These are phyloP conservation scores for Rhadinocentrus ornatus DNA, from an alignment of 2,797 vertebrate species.

Conservation along the genomic window DNA sequence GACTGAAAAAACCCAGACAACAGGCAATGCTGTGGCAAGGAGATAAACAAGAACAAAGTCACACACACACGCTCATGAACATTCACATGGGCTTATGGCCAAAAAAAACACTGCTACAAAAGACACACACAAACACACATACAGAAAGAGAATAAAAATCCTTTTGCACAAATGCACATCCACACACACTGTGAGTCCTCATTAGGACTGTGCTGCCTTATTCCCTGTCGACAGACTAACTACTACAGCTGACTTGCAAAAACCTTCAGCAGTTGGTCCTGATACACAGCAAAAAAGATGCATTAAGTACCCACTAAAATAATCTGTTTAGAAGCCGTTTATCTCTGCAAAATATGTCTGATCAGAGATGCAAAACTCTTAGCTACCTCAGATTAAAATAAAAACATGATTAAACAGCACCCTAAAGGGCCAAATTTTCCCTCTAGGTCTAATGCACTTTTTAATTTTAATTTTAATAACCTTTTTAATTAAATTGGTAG, in stretches of 20 bases:
- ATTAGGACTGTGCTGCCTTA: conserved; percentile 33
- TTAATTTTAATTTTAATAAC: no score
- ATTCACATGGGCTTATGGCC: not conserved
- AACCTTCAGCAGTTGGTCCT: conserved; percentile 19
- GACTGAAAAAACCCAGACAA: conserved; percentile 54
- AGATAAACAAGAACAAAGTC: conserved; percentile 49
- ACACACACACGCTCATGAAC: not conserved
- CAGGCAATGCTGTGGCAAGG: conserved; percentile 33
- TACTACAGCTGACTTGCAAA: conserved; percentile 46
- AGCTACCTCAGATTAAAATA: not conserved
- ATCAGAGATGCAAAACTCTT: no score
- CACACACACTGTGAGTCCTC: conserved; percentile 8
- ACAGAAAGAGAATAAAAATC: not conserved
- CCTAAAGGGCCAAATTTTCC: not conserved
- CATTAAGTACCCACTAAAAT: not conserved
- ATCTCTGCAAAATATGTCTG: fast-evolving
- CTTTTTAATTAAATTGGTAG: not conserved
- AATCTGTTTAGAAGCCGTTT: not conserved
- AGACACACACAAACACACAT: not conserved
- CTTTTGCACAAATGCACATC: not conserved
- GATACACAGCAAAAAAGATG: not conserved
- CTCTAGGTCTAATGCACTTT: no score
- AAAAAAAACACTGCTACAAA: not conserved
- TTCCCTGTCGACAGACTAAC: conserved; percentile 32
- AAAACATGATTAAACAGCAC: not conserved